phyloP scores from a whole-genome alignment of 2,797 vertebrate species.

The Diplodus sargus region DNA sequence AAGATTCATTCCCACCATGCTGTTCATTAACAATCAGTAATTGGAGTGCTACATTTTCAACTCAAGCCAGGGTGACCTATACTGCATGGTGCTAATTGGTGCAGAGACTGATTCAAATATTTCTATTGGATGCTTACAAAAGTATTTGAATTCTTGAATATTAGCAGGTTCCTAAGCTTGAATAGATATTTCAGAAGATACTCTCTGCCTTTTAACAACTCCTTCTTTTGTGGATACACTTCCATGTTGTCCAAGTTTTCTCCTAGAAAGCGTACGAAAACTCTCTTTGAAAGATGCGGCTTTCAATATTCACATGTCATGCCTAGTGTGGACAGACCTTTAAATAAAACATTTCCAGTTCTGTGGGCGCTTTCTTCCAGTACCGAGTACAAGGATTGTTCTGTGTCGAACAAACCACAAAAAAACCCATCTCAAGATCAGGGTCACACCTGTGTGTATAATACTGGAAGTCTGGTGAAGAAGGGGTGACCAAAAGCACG shows the following conservation, averaged over 20 bases:
- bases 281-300: neutral
- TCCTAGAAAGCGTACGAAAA: neutral
- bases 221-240: neutral
- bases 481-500: neutral
- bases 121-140: neutral
- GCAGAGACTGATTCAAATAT: constrained; percentile 11
- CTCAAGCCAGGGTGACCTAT: neutral
- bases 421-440: neutral
- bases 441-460: neutral
- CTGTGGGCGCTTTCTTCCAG: neutral
- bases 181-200: neutral
- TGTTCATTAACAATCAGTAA: constrained; percentile 13
- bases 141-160: neutral
- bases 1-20: constrained; percentile 10
- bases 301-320: neutral
- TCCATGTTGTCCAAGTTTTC: neutral
- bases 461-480: neutral
- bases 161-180: neutral
- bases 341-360: constrained; percentile 1
- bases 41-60: neutral
- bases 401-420: constrained; percentile 2
- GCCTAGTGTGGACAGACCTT: neutral
- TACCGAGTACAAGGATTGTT: neutral
- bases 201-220: neutral
- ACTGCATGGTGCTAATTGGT: constrained; percentile 12